A percentile compares a stretch with the other conserved stretches of the same genome.
phyloP scores from a whole-genome alignment of 2,113 vertebrate genomes.

The Bubo blakistoni region DNA sequence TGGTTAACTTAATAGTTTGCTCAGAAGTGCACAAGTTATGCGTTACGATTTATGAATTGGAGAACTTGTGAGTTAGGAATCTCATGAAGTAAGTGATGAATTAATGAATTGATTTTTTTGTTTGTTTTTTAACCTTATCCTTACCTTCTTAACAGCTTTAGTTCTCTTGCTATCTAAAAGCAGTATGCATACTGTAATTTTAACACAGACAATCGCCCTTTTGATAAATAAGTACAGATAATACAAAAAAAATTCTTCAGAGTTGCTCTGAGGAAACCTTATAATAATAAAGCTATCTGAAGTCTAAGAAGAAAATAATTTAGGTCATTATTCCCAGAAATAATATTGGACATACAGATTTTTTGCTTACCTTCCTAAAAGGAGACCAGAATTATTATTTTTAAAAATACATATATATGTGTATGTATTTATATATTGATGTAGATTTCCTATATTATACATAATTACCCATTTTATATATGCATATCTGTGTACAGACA shows the following conservation, averaged over 20 bases:
- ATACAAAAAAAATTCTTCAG: neutral
- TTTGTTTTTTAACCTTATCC: neutral
- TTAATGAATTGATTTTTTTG: neutral
- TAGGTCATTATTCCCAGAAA: neutral
- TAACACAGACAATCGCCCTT: neutral
- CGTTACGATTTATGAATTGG: neutral
- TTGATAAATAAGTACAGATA: conserved; percentile 18
- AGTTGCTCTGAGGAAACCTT: neutral
- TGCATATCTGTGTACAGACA: neutral
- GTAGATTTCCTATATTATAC: neutral
- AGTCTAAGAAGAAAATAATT: conserved; percentile 34
- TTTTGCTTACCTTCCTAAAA: neutral
- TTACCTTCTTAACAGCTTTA: neutral
- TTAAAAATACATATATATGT: neutral
- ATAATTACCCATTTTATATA: neutral
- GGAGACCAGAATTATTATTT: neutral
- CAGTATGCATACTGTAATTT: neutral
- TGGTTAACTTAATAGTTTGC: neutral
- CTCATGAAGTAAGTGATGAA: neutral
- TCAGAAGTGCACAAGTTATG: neutral
- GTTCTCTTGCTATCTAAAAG: neutral
- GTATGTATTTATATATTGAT: neutral
- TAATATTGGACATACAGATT: neutral
- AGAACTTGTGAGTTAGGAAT: neutral
- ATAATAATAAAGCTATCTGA: conserved; percentile 21